These are phyloP conservation scores for Drosophila algonquin DNA, from an alignment of 2,888 invertebrate species.

Conservation along the genomic window DNA sequence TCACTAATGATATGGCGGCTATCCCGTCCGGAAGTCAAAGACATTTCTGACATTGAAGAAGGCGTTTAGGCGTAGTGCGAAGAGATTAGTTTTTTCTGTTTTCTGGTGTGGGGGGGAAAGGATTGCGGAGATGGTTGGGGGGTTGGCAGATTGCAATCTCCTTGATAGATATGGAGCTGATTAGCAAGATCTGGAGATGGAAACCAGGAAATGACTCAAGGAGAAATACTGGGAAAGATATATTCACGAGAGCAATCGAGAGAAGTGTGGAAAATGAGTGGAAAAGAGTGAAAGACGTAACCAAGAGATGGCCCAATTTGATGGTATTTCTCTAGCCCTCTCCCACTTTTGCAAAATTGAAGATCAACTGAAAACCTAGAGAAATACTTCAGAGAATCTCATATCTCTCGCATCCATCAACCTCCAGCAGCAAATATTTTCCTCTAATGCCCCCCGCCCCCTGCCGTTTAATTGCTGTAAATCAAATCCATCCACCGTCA, in stretches of 20 bases:
- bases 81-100: slow-evolving; percentile 46
- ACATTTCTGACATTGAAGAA: slow-evolving; percentile 31
- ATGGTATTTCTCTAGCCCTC: too few relatives aligned
- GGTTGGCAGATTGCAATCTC: background rate
- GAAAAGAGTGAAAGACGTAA: too few relatives aligned
- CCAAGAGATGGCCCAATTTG: too few relatives aligned
- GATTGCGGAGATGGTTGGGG: slow-evolving; percentile 32
- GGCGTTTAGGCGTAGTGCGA: slow-evolving; percentile 60
- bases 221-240: too few relatives aligned
- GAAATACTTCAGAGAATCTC: too few relatives aligned
- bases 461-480: slow-evolving; percentile 60
- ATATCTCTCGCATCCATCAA: slow-evolving; percentile 10
- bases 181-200: background rate
- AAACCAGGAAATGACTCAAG: too few relatives aligned
- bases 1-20: slow-evolving; percentile 42
- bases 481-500: slow-evolving; percentile 60
- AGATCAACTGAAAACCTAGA: too few relatives aligned
- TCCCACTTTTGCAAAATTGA: too few relatives aligned
- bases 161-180: slow-evolving; percentile 3
- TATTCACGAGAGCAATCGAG: too few relatives aligned
- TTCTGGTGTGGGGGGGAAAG: slow-evolving; percentile 27
- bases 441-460: background rate
- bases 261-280: too few relatives aligned
- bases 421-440: background rate
- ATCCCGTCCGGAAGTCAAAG: slow-evolving; percentile 33